Evolutionary conservation across 2,113 vertebrate species (phyloP), one percentile per base, ranked within the genome.

Genomic region (Pantherophis guttatus): DNA sequence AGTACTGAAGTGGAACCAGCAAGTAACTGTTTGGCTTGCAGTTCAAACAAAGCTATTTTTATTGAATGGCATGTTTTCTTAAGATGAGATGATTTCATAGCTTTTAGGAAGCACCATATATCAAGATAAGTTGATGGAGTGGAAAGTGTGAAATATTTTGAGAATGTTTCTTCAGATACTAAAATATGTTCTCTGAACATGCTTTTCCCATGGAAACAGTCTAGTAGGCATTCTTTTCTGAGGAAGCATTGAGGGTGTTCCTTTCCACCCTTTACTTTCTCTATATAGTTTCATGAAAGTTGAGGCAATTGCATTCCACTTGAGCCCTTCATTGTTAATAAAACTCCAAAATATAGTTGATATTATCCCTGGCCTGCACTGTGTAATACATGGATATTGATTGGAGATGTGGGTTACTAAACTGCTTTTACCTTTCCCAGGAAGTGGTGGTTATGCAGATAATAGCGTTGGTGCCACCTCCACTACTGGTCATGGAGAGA

Each of bases 381-480:
- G 17, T 81, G 33, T 44, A 81, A 81, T 39, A 81, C 70, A 81
- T 81, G 1, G 0, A 81, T 44, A 23, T 52, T 88, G 50, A 75
- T 21, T 10, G 65, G n/a, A 81, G 62, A 75, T 29, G 2, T 86
- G 54, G 19, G 8, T 39, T 70, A 88, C 0, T 70, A 33, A 88
- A 55, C 86, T 53, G n/a, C 21, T 65, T 89, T 90, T 39, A 57
- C 0, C 26, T 86, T 29, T 21, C 93, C 89, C 98, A 99, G 99
- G 99, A 55, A 97, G 98, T 93, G 99, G 99, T 87, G 98, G 98
- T 39, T 99, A 99, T 54, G 99, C 99, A 57, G 99, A 99, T 97
- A 99, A 99, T 91, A 26, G 29, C 24, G 90, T 97, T 1, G 99
- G 99, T 94, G 99, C 99, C 0, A 95, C 98, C 85, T 99, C 99